Evolutionary conservation across 2,888 invertebrate species (phyloP).

Genomic region (Aporophyla nigra): DNA sequence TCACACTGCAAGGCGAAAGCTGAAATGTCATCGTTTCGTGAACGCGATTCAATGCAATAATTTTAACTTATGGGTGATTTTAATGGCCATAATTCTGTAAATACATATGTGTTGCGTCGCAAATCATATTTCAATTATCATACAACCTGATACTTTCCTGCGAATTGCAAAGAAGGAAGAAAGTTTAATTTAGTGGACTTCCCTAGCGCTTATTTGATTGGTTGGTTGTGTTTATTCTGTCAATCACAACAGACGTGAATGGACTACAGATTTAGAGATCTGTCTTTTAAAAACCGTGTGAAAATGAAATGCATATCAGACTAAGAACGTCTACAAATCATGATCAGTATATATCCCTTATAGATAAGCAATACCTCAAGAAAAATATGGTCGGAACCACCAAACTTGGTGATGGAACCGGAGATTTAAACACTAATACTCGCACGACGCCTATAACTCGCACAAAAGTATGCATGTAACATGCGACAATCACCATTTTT

Average conservation of each 20-base stretch:
- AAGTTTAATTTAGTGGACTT: background rate
- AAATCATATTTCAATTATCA: background rate
- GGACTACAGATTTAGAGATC: background rate
- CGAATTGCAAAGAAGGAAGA: background rate
- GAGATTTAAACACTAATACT: background rate
- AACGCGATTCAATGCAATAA: background rate
- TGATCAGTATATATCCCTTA: background rate
- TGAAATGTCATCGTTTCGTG: background rate
- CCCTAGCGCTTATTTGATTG: background rate
- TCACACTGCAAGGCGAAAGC: background rate
- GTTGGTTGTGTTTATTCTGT: background rate
- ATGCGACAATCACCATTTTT: no score
- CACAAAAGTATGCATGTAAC: no score
- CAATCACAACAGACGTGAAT: background rate
- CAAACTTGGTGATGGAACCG: background rate
- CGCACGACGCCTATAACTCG: no score
- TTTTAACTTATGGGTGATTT: background rate
- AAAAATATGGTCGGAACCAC: background rate
- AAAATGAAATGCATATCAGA: constrained; percentile 26
- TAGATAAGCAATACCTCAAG: no score
- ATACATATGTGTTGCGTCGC: no score
- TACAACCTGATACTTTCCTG: background rate
- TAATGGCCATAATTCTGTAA: background rate
- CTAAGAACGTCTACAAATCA: background rate
- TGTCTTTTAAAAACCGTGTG: background rate